Percentiles rank a stretch among this genome's conserved stretches.
These are phyloP conservation scores for Rhinatrema bivittatum DNA, from an alignment of 2,797 vertebrate genomes.

Conservation along the genomic window DNA sequence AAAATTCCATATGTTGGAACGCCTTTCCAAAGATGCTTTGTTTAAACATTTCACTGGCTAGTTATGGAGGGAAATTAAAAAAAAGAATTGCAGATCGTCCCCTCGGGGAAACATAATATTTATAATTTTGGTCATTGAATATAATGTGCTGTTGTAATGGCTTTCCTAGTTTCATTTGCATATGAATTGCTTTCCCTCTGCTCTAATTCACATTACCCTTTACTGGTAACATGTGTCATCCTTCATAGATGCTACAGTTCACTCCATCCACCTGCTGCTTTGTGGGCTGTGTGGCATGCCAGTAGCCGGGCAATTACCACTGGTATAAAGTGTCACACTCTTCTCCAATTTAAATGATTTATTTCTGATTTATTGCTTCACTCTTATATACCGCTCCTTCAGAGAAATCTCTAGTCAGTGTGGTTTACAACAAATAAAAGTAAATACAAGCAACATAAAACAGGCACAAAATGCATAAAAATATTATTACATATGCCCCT, in stretches of 20 bases:
- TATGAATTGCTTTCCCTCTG: not conserved
- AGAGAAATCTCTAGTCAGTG: too few relatives aligned
- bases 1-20: constrained; percentile 1
- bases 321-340: too few relatives aligned
- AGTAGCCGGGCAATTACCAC: too few relatives aligned
- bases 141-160: not conserved
- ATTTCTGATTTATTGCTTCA: too few relatives aligned
- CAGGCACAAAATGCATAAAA: too few relatives aligned
- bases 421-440: too few relatives aligned
- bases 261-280: too few relatives aligned
- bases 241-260: not conserved
- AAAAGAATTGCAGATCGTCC: not conserved
- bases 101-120: not conserved
- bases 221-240: not conserved
- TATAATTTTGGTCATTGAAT: not conserved
- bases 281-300: too few relatives aligned
- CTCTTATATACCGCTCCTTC: too few relatives aligned
- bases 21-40: constrained; percentile 4
- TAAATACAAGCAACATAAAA: too few relatives aligned
- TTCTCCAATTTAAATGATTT: too few relatives aligned
- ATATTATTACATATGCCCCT: too few relatives aligned
- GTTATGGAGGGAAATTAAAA: not conserved
- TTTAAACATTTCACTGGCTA: constrained; percentile 1
- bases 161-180: not conserved
- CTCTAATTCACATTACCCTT: constrained; percentile 2